Percentiles rank a stretch among this genome's conserved stretches.
Evolutionary conservation across 2,113 vertebrate genomes (phyloP).

Genomic region (Camelus dromedarius): DNA sequence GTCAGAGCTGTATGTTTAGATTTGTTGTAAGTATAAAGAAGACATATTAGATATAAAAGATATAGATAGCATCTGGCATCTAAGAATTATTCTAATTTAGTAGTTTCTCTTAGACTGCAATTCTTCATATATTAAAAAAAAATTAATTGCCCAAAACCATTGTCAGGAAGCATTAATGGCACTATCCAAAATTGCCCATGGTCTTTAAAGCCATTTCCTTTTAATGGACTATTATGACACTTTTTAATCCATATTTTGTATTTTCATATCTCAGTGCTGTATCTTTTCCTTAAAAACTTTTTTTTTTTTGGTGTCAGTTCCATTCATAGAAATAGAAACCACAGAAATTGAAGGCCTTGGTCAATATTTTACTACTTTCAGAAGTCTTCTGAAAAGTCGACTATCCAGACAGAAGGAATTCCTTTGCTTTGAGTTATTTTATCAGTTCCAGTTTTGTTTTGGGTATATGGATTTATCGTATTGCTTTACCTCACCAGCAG

Average conservation of each 20-base stretch:
- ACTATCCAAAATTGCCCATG: background rate
- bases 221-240: background rate
- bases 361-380: conserved; percentile 28
- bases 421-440: background rate
- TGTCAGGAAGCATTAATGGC: background rate
- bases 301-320: background rate
- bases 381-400: background rate
- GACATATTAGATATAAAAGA: background rate
- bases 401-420: background rate
- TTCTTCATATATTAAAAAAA: background rate
- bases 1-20: background rate
- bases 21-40: background rate
- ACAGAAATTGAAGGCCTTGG: background rate
- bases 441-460: background rate
- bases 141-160: background rate
- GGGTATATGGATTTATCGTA: background rate
- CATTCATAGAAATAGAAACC: background rate
- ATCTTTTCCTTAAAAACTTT: background rate
- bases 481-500: background rate
- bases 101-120: background rate
- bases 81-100: background rate
- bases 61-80: background rate
- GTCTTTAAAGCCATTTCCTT: background rate
- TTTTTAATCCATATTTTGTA: background rate
- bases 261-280: background rate